Conservation (phyloP, 2,113 vertebrate species). For the Origma solitaria region DNA sequence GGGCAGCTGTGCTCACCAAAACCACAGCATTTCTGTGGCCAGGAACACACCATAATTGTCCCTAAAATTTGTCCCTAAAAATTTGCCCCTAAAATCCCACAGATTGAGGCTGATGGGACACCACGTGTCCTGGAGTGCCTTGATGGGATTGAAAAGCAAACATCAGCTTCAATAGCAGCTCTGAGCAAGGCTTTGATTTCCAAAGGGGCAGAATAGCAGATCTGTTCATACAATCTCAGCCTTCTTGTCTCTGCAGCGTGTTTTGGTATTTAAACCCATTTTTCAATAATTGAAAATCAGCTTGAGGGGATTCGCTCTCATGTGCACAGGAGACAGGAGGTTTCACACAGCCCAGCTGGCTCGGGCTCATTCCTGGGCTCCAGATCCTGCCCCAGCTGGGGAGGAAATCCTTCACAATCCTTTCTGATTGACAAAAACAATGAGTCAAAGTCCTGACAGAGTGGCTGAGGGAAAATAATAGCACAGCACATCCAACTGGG, state of each 20-base stretch:
- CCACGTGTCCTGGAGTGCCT: rapidly evolving
- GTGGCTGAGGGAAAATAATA: background rate
- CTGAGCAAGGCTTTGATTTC: background rate
- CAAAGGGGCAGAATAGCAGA: background rate
- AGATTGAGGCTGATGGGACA: background rate
- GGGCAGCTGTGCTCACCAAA: background rate
- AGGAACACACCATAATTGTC: background rate
- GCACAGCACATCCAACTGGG: background rate
- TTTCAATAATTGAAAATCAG: background rate
- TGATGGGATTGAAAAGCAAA: background rate
- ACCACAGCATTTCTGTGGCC: background rate
- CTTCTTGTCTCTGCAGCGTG: background rate
- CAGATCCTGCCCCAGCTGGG: background rate
- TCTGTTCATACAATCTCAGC: background rate
- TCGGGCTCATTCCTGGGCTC: background rate
- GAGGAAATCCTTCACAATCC: constrained; percentile 20
- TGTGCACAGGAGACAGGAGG: background rate
- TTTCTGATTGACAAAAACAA: background rate
- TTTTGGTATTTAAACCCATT: background rate
- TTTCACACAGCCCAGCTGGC: background rate
- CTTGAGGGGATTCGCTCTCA: background rate
- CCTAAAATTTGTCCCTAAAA: too few species aligned
- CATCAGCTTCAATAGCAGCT: background rate
- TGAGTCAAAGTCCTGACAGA: background rate
- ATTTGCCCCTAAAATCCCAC: background rate